Conservation (phyloP, 2,113 vertebrate species). For the Rhinoderma darwinii region DNA sequence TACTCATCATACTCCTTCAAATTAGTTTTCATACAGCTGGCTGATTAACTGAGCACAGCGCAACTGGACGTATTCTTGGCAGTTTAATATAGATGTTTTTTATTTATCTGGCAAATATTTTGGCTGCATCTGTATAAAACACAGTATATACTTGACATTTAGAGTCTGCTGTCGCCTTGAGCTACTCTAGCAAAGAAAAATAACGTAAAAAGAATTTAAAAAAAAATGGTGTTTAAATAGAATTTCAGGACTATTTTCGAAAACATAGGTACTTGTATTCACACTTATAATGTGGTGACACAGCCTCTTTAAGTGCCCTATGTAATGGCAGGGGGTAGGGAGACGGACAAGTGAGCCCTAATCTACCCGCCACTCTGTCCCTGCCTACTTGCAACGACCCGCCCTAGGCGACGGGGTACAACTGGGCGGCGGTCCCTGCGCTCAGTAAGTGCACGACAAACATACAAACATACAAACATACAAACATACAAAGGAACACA, state of each 20-base stretch:
- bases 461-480: no score
- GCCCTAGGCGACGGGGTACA: no score
- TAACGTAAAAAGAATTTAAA: neutral
- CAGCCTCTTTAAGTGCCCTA: no score
- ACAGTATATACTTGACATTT: slow-evolving; percentile 46
- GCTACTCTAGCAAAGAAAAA: neutral
- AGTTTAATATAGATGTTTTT: slow-evolving; percentile 29
- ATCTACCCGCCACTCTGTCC: no score
- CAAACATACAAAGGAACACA: no score
- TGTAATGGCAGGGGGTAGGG: no score
- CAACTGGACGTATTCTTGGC: slow-evolving; percentile 49
- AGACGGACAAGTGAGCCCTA: no score
- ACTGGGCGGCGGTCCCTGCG: no score
- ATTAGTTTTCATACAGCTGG: slow-evolving; percentile 37
- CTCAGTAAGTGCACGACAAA: no score
- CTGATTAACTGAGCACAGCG: slow-evolving; percentile 42
- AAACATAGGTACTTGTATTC: neutral
- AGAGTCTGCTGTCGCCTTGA: slow-evolving; percentile 26
- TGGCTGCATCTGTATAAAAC: slow-evolving; percentile 42
- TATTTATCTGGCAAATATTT: slow-evolving; percentile 49
- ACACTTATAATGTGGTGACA: no score
- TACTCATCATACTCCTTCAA: slow-evolving; percentile 39
- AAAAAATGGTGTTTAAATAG: slow-evolving; percentile 1
- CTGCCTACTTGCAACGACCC: no score
- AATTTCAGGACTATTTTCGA: neutral